Conservation (phyloP, 2,113 vertebrate genomes). For the Bubalus kerabau region DNA sequence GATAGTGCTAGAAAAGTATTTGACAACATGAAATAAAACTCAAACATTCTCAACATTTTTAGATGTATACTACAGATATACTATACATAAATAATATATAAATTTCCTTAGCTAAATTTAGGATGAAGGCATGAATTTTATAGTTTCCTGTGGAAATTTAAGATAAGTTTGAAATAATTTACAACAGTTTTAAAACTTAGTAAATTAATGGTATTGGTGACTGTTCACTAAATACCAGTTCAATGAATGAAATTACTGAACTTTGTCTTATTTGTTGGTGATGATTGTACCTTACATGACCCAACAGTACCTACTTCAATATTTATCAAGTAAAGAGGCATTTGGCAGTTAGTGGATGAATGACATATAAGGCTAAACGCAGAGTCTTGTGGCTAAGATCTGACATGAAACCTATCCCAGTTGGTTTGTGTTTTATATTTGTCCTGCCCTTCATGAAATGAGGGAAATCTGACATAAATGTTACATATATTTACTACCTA, state of each 20-base stretch:
- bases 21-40: conserved; percentile 20
- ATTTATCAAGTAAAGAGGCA: background rate
- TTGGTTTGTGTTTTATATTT: conserved; percentile 9
- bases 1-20: conserved; percentile 19
- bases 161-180: background rate
- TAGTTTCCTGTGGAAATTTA: background rate
- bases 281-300: background rate
- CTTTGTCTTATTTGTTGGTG: background rate
- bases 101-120: background rate
- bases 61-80: background rate
- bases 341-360: background rate
- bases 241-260: conserved; percentile 3
- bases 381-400: background rate
- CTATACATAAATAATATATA: background rate
- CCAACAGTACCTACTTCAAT: background rate
- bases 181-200: background rate
- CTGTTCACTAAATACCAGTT: background rate
- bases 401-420: background rate
- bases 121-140: background rate
- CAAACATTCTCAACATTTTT: background rate
- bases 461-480: background rate
- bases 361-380: background rate
- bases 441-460: background rate
- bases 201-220: background rate
- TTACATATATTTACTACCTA: background rate